These are phyloP conservation scores for Kryphioiulus occultus DNA, from an alignment of 2,888 invertebrate species.

Conservation along the genomic window DNA sequence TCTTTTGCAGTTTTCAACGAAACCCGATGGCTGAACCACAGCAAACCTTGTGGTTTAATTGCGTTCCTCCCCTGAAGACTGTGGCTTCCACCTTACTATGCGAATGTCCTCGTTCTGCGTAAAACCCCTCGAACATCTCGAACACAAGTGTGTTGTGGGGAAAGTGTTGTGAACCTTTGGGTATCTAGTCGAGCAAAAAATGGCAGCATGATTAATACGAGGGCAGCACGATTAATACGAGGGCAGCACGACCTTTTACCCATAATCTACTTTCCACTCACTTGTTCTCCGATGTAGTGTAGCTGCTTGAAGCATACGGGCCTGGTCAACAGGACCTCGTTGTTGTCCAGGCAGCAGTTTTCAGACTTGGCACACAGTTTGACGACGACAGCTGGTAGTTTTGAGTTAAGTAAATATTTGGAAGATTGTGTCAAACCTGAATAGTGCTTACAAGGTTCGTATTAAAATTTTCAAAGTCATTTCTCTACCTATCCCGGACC, in stretches of 20 bases:
- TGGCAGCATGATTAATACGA: background rate
- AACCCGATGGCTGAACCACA: background rate
- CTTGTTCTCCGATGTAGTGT: slow-evolving; percentile 46
- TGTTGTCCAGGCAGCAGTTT: background rate
- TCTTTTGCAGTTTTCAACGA: background rate
- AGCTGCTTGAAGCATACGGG: background rate
- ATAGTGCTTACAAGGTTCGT: no score
- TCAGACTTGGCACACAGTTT: background rate
- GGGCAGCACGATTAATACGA: background rate
- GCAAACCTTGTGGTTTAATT: background rate
- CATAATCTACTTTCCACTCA: background rate
- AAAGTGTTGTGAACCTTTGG: slow-evolving; percentile 37
- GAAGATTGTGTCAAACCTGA: no score
- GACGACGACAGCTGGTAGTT: background rate
- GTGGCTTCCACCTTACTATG: slow-evolving; percentile 5
- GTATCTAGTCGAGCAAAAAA: background rate
- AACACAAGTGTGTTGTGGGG: slow-evolving; percentile 77
- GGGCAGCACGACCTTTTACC: background rate
- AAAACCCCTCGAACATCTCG: slow-evolving; percentile 86
- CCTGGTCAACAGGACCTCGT: background rate
- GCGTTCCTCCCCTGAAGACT: background rate
- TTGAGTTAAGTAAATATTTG: background rate
- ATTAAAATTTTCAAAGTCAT: no score
- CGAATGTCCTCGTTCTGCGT: slow-evolving; percentile 66
- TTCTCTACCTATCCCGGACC: no score